phyloP scores from a whole-genome alignment of 2,797 vertebrate genomes.

The Megaceryle alcyon region DNA sequence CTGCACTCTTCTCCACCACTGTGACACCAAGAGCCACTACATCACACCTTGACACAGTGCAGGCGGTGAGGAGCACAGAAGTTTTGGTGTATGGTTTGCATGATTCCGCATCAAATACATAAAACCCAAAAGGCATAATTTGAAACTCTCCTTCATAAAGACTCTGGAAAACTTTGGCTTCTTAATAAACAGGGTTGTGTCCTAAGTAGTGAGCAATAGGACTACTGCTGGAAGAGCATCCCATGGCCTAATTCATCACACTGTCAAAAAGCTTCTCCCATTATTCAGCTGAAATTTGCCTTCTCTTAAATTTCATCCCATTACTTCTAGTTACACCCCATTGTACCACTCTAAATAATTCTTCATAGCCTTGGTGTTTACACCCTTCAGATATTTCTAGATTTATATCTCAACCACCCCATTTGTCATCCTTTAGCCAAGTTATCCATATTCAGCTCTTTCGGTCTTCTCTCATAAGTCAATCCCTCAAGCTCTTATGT shows the following conservation, averaged over 20 bases:
- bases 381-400: slow-evolving; percentile 74
- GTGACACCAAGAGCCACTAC: rapidly evolving
- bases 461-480: slow-evolving; percentile 65
- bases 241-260: slow-evolving; percentile 63
- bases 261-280: slow-evolving; percentile 70
- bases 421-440: slow-evolving; percentile 75
- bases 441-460: slow-evolving; percentile 73
- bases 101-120: neutral
- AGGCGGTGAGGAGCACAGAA: rapidly evolving
- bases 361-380: slow-evolving; percentile 75
- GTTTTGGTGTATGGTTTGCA: neutral
- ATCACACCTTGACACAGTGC: rapidly evolving
- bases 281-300: slow-evolving; percentile 73
- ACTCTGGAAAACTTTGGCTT: slow-evolving; percentile 9
- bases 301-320: slow-evolving; percentile 74
- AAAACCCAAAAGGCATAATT: neutral
- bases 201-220: slow-evolving; percentile 31
- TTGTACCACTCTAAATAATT: slow-evolving; percentile 74
- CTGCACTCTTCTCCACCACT: neutral
- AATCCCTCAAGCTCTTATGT: slow-evolving; percentile 64
- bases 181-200: slow-evolving; percentile 45
- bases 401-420: slow-evolving; percentile 69
- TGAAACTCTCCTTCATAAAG: neutral
- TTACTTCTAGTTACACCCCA: slow-evolving; percentile 75
- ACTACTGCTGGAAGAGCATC: slow-evolving; percentile 37